These are phyloP conservation scores for Mnemiopsis leidyi DNA, from an alignment of 37 sponge, comb jelly and placozoan genomes.

Conservation along the genomic window DNA sequence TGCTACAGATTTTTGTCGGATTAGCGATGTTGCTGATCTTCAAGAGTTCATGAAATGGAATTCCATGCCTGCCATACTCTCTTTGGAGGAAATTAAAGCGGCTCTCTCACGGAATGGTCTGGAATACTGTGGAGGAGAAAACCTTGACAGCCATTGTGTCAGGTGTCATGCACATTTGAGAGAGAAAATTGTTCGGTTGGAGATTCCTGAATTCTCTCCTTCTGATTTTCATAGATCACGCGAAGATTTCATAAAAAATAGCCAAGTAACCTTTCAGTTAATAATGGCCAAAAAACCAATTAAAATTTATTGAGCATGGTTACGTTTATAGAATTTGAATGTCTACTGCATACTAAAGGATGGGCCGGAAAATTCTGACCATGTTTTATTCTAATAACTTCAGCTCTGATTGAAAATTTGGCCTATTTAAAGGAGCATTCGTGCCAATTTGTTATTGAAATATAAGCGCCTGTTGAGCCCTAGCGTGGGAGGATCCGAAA, in stretches of 20 bases:
- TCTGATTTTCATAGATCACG: not conserved
- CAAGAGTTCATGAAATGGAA: not conserved
- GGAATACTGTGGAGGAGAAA: conserved; percentile 38
- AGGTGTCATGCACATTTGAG: not conserved
- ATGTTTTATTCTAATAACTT: too few relatives aligned
- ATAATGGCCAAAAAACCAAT: not conserved
- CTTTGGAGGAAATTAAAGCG: not conserved
- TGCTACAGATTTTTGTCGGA: conserved; percentile 17
- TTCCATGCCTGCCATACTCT: not conserved
- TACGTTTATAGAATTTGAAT: too few relatives aligned
- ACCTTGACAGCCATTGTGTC: conserved; percentile 16
- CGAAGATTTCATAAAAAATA: not conserved
- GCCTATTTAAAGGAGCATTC: too few relatives aligned
- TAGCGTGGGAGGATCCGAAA: too few relatives aligned
- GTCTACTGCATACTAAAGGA: too few relatives aligned
- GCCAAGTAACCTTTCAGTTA: not conserved
- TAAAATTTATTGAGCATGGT: not conserved
- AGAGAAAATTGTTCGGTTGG: not conserved
- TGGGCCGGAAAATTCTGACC: too few relatives aligned
- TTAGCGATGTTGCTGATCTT: not conserved
- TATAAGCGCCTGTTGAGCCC: too few relatives aligned
- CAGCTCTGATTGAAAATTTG: too few relatives aligned
- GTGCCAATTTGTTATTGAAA: too few relatives aligned
- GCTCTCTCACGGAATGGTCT: not conserved
- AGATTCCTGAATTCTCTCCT: not conserved